Evolutionary conservation across 2,113 vertebrate species (phyloP).

Genomic region (Neopipo cinnamomea): DNA sequence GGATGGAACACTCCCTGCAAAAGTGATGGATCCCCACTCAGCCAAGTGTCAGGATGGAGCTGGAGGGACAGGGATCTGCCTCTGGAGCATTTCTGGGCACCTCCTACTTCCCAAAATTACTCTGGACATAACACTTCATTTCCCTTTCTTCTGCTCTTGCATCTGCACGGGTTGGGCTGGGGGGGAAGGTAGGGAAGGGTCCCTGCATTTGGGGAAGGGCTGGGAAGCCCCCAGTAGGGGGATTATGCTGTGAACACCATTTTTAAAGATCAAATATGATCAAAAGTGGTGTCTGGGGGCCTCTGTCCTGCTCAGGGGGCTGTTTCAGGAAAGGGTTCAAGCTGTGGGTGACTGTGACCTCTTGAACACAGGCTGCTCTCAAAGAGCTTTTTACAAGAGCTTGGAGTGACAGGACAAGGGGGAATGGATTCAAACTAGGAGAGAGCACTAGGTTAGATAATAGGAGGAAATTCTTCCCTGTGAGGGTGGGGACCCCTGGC

Average conservation of each 20-base stretch:
- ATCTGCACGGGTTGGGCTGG: background rate
- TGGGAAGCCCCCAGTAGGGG: accelerated
- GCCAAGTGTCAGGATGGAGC: background rate
- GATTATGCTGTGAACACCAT: background rate
- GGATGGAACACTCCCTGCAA: background rate
- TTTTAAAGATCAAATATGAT: background rate
- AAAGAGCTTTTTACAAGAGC: background rate
- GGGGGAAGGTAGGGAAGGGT: background rate
- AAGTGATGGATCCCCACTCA: accelerated
- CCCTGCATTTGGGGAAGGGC: accelerated
- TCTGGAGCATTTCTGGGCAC: background rate
- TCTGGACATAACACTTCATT: background rate
- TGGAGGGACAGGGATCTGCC: accelerated
- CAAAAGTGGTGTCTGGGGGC: background rate
- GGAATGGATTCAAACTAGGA: background rate
- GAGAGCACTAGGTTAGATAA: background rate
- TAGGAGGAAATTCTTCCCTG: background rate
- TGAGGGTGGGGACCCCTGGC: background rate
- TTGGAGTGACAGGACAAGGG: background rate
- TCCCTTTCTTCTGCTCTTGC: background rate
- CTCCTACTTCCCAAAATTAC: background rate
- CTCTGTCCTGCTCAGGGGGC: background rate
- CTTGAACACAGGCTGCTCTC: background rate
- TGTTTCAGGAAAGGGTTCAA: background rate
- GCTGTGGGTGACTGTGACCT: background rate